Base-by-base conservation (phyloP, 2,888 invertebrate species). In the Tethea ocularis region DNA sequence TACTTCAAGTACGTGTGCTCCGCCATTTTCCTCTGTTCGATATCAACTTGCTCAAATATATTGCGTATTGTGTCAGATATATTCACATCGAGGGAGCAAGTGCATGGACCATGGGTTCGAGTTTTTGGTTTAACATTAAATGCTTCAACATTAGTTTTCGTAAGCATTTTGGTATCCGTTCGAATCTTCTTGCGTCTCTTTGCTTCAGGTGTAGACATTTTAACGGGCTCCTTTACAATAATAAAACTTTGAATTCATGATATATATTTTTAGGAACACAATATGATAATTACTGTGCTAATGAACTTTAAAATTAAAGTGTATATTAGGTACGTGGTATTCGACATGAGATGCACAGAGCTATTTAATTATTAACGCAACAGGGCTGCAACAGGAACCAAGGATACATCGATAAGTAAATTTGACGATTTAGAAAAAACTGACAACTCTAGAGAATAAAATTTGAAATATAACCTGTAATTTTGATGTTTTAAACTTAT, bases 31-130 rank as follows among this genome's bases (percentile, higher is more conserved):
- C 88, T 77, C 62, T 93, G 90, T 29, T 90, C 88, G 5, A 82
- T 78, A 62, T 91, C 89, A 0, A 92, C 91, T 79, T 92, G 89
- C 57, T 92, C 87, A 61, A 93, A 91, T 72, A 93, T 91, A 62
- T 84, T 90, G 13, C 88, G 83, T 38, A 93, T 88, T 0, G 91
- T 90, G 15, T 92, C 92, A 0, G 91, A 90, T 56, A 92, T 59
- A 56, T 91, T 88, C 0, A 86, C 66, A 58, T 92, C 91, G 1
- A 89, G 61, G 1, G 90, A 83, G 64, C 92, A 93, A 2, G 92
- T 89, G 62, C 93, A 93, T 0, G 91, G 91, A 0, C 91, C 89
- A 10, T 75, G 77, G 1, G 72, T 59, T 5, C 80, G 78, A 10
- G 63, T 61, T 60, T 84, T 88, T 0, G 91, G 90, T 52, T 78